Base-by-base conservation (phyloP, 2,797 vertebrate genomes). In the Neopelma chrysocephalum region DNA sequence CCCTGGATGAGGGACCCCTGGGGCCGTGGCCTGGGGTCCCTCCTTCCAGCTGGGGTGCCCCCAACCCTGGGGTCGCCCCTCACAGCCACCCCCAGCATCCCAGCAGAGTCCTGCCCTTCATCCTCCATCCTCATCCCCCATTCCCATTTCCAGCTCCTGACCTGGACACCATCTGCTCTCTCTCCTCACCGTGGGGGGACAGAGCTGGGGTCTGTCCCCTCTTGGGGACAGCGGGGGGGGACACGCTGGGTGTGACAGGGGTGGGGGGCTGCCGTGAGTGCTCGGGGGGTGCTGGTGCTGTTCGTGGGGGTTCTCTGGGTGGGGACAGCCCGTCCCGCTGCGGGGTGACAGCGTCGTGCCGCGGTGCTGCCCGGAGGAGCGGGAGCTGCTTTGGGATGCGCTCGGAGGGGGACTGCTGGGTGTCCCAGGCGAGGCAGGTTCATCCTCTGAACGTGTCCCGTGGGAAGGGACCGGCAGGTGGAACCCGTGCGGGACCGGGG, bases 171-270 rank as follows among this genome's bases (percentile, higher is more conserved):
- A 11, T 17, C 31, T 38, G 34, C 54, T 42, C 54, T 42, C 17
- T 19, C 47, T 45, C 38, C 40, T 25, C 5, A 0, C 14, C 18
- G 16, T 2, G 12, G 4, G 20, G 29, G 17, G 29, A 53, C 48
- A 25, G 51, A 73, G 29, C 61, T 2, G 25, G 50, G 32, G 23
- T 32, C 6, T 42, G 64, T 48, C 34, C 32, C 54, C 5, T 9
- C 8, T 0, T 29, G 51, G 47, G 64, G 50, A 48, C 19, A 22
- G 16, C 3, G 16, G 23, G 15, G 16, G 16, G 57, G 38, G 12
- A 25, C 40, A 0, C 23, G 7, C 1, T 21, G 68, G 18, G 5
- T 29, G 53, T 22, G 79, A 22, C 2, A 0, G 0, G 3, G 16
- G 10, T 0, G 1, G 14, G 66, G n/a, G 17, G 27, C 64, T 38